Percentiles rank a stretch among this genome's conserved stretches.
phyloP scores from a whole-genome alignment of 2,888 invertebrate species.

The Epistrophella euchroma region DNA sequence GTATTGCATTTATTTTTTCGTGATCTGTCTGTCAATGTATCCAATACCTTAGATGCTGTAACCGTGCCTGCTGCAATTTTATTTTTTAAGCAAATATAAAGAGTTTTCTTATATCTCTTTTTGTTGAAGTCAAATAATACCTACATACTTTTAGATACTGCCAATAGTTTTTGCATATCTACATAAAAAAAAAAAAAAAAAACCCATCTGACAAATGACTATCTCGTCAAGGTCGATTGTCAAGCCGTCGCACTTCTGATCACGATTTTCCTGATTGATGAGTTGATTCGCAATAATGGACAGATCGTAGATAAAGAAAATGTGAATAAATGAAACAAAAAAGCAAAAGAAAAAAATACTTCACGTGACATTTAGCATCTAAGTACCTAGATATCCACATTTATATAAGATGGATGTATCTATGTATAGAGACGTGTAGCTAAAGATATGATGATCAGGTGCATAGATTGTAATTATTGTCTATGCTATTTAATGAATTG shows the following conservation, averaged over 20 bases:
- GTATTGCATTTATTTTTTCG: slow-evolving; percentile 25
- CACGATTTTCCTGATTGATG: slow-evolving; percentile 68
- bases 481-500: slow-evolving; percentile 1
- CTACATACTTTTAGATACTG: background rate
- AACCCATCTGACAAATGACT: slow-evolving; percentile 55
- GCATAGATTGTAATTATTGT: slow-evolving; percentile 16
- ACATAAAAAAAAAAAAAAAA: background rate
- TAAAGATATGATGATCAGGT: slow-evolving; percentile 27
- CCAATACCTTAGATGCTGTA: background rate
- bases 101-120: background rate
- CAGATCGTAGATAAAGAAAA: slow-evolving; percentile 49
- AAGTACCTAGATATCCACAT: background rate
- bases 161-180: slow-evolving; percentile 19
- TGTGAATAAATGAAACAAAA: slow-evolving; percentile 13
- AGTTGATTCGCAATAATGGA: slow-evolving; percentile 53
- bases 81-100: background rate
- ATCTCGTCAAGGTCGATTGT: slow-evolving; percentile 63
- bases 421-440: no score
- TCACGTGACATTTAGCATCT: slow-evolving; percentile 42
- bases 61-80: background rate
- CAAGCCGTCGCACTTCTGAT: slow-evolving; percentile 58
- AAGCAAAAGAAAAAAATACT: slow-evolving; percentile 10
- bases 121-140: background rate
- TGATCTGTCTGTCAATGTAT: slow-evolving; percentile 41
- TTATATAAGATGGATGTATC: background rate